Evolutionary conservation across 2,888 invertebrate species (phyloP).

Genomic region (Notodonta ziczac): DNA sequence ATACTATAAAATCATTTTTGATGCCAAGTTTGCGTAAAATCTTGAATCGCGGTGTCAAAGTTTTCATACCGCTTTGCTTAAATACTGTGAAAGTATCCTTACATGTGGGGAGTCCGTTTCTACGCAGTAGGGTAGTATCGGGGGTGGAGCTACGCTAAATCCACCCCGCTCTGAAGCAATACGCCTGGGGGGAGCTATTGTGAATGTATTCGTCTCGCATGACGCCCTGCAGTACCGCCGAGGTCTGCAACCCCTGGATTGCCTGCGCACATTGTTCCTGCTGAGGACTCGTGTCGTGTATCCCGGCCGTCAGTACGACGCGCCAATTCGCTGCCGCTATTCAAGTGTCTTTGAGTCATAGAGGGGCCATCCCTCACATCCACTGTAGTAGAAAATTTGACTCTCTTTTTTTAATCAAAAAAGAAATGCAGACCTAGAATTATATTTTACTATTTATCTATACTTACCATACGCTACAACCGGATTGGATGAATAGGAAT

Average conservation of each 20-base stretch:
- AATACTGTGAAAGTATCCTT: background rate
- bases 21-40: background rate
- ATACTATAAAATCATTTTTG: background rate
- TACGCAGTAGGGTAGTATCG: conserved; percentile 61
- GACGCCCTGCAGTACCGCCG: background rate
- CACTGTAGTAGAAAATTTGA: conserved; percentile 66
- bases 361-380: conserved; percentile 41
- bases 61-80: conserved; percentile 28
- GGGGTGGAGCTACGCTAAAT: conserved; percentile 54
- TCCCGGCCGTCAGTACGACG: conserved; percentile 17
- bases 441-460: too few species aligned
- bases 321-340: conserved; percentile 22
- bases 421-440: too few species aligned
- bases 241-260: conserved; percentile 6
- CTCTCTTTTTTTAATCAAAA: conserved; percentile 47
- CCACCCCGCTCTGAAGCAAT: conserved; percentile 37
- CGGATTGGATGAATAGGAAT: too few species aligned
- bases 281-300: conserved; percentile 4
- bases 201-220: conserved; percentile 23
- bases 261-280: conserved; percentile 1
- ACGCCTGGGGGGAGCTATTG: conserved; percentile 22
- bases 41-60: conserved; percentile 47
- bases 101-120: conserved; percentile 60
- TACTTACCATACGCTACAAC: too few species aligned
- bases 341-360: conserved; percentile 31